These are phyloP conservation scores for Pseudorhombus dupliciocellatus DNA, from an alignment of 2,113 vertebrate species.

Conservation along the genomic window DNA sequence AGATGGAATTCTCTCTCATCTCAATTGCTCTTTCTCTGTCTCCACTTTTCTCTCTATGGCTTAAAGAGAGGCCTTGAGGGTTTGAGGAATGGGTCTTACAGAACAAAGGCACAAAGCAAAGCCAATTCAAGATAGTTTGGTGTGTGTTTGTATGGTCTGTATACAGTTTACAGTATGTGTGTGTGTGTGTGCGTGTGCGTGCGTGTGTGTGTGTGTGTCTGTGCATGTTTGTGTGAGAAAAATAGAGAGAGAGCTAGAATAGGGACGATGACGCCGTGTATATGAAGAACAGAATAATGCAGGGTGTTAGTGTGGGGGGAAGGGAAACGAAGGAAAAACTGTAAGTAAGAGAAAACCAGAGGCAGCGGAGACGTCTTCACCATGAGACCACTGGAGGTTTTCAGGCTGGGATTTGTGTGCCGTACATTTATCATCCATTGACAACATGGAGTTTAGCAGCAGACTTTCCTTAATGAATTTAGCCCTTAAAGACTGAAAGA, in stretches of 20 bases:
- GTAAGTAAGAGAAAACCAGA: conserved; percentile 33
- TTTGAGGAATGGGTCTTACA: conserved; percentile 29
- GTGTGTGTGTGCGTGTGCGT: not conserved
- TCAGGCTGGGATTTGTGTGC: conserved; percentile 15
- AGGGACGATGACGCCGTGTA: conserved; percentile 13
- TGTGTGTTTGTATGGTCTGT: too few species aligned
- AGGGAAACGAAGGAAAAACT: conserved; percentile 26
- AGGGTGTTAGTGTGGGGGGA: conserved; percentile 34
- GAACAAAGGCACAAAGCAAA: conserved; percentile 38
- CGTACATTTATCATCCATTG: conserved; percentile 9
- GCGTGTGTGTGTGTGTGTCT: not conserved
- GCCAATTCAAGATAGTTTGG: conserved; percentile 47
- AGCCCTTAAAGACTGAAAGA: not conserved
- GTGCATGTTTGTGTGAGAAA: too few species aligned
- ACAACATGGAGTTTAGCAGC: not conserved
- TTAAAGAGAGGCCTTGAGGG: conserved; percentile 40
- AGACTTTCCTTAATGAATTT: not conserved
- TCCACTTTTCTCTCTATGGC: conserved; percentile 48
- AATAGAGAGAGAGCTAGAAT: not conserved
- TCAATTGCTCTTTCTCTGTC: conserved; percentile 47
- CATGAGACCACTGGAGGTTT: conserved; percentile 7
- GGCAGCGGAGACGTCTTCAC: conserved; percentile 14
- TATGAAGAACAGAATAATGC: conserved; percentile 42
- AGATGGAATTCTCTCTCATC: conserved; percentile 40
- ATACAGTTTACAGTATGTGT: too few species aligned